These are phyloP conservation scores for Mionectes olivaceus DNA, from an alignment of 2,797 vertebrate genomes.

Conservation along the genomic window DNA sequence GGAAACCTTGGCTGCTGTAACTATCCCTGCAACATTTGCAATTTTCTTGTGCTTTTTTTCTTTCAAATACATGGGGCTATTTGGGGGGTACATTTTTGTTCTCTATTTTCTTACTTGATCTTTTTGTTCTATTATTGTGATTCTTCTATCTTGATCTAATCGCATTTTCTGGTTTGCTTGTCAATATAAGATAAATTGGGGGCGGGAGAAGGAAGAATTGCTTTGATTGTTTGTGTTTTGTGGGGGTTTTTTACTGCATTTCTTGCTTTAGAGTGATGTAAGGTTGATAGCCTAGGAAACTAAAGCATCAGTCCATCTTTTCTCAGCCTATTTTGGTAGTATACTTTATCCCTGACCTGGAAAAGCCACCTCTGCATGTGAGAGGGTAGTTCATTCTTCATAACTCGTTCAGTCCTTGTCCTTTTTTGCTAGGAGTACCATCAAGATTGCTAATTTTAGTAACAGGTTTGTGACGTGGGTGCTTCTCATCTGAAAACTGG, in stretches of 20 bases:
- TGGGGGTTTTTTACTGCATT: background rate
- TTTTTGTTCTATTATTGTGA: background rate
- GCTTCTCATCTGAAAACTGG: conserved; percentile 21
- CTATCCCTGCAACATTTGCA: background rate
- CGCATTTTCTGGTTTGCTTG: background rate
- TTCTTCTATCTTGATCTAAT: background rate
- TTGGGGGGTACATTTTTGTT: background rate
- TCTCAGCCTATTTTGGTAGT: background rate
- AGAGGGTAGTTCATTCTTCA: conserved; percentile 29
- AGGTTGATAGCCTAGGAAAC: background rate
- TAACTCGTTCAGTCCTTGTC: conserved; percentile 9
- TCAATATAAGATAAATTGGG: background rate
- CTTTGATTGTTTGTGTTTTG: background rate
- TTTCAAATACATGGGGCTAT: background rate
- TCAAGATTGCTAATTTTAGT: conserved; percentile 32
- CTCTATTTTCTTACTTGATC: background rate
- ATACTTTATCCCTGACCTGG: background rate
- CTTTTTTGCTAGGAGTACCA: conserved; percentile 16
- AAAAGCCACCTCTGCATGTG: background rate
- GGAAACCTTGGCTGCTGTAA: background rate
- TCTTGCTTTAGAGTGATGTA: background rate
- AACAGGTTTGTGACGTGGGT: background rate
- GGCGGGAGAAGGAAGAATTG: background rate
- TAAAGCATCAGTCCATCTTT: background rate
- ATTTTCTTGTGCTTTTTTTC: background rate